A percentile compares a stretch with the other conserved stretches of the same genome.
Evolutionary conservation across 2,113 vertebrate genomes (phyloP).

Genomic region (Heterochromis multidens): DNA sequence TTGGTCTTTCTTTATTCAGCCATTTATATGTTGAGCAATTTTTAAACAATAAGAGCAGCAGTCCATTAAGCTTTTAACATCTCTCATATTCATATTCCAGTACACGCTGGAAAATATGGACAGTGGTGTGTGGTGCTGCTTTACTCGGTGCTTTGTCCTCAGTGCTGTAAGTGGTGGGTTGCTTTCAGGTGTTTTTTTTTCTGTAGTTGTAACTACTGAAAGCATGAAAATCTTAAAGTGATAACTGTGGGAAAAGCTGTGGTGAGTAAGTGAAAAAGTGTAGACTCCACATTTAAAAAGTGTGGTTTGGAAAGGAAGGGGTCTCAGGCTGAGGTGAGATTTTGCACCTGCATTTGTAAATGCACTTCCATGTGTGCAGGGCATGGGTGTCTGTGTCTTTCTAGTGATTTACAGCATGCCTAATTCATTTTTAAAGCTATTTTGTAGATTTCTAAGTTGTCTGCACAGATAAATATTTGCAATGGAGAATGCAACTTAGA

Average conservation of each 20-base stretch:
- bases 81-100: slow-evolving; percentile 12
- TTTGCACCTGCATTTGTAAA: not conserved
- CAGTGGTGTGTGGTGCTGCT: not conserved
- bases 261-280: slow-evolving; percentile 30
- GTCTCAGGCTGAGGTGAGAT: slow-evolving; percentile 32
- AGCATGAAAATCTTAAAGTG: slow-evolving; percentile 22
- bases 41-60: slow-evolving; percentile 68
- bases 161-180: not conserved
- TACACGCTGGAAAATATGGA: slow-evolving; percentile 12
- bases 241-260: slow-evolving; percentile 45
- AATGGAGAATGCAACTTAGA: not conserved
- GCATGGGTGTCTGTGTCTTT: not conserved
- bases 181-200: not conserved
- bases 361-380: not conserved
- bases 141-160: not conserved
- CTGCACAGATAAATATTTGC: not conserved
- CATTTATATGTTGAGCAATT: slow-evolving; percentile 61
- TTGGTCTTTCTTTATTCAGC: slow-evolving; percentile 43
- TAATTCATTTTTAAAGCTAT: not conserved
- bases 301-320: slow-evolving; percentile 61
- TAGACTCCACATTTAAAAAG: slow-evolving; percentile 46
- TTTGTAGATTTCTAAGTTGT: not conserved
- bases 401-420: not conserved
- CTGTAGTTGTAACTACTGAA: not conserved
- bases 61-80: slow-evolving; percentile 68